Base-by-base conservation (phyloP, 2,888 invertebrate species). In the Choristoneura rosaceana region DNA sequence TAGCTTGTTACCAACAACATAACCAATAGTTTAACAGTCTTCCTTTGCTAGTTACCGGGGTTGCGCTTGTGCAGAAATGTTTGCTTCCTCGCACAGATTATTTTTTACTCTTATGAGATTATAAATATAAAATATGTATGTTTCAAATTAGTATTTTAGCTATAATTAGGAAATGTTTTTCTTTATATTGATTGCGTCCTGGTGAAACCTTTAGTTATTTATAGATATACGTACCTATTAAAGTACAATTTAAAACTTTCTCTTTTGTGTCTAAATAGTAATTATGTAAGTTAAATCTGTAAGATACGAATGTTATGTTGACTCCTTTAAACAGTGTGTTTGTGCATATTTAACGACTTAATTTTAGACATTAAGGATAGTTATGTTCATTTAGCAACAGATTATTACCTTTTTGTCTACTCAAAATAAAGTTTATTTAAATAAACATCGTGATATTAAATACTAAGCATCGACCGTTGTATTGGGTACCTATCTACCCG, bases 391-490 rank as follows among this genome's bases (percentile, higher is more conserved):
- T 52, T 14, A 52, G 33, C 43, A 71, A 71, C 67, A 3, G 55
- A 67, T 12, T 55, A 55, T 25, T 55, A 25, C 25, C 71, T 62
- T 67, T 62, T 67, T 52, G 50, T 65, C 41, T 61, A 58, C 47
- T 71, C 59, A 41, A 38, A 47, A 64, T 64, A 60, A 69, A 77
- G 75, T 78, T 74, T 77, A 69, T 70, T 79, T 77, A 75, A 73
- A 75, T 75, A 81, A 82, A 82, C 83, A 84, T 85, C 82, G 91
- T 91, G 91, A 91, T 90, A 91, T 85, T 90, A 91, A 81, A 65
- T 80, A 71, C 63, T 73, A 73, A 73, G 59, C 63, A 52, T 62
- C 68, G 43, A 63, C 45, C 67, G 55, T 71, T 63, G 64, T 69
- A 52, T 68, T 50, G 59, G 73, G 69, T 69, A 60, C 73, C 62